Percentiles rank a stretch among this genome's conserved stretches.
Evolutionary conservation across 2,888 invertebrate species (phyloP).

Genomic region (Baronia brevicornis): DNA sequence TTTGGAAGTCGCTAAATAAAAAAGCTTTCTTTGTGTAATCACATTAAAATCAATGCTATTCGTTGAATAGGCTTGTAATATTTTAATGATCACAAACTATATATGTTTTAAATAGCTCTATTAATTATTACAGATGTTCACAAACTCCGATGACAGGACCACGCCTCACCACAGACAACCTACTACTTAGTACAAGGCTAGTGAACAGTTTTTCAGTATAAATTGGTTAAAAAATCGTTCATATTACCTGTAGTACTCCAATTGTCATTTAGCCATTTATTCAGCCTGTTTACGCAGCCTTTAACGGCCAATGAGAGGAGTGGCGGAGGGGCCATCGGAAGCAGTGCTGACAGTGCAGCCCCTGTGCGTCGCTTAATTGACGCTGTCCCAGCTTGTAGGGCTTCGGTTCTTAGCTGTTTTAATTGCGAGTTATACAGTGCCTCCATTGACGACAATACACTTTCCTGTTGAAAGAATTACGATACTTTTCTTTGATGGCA

Average conservation of each 20-base stretch:
- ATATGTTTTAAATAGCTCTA: too few species aligned
- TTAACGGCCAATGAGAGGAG: conserved; percentile 33
- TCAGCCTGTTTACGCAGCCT: conserved; percentile 27
- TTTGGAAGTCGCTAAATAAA: too few species aligned
- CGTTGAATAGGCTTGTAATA: too few species aligned
- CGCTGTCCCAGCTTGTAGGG: conserved; percentile 21
- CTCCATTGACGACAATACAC: conserved; percentile 27
- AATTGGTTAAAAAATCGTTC: too few species aligned
- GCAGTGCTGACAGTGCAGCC: conserved; percentile 39
- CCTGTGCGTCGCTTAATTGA: conserved; percentile 24
- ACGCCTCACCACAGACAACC: too few species aligned
- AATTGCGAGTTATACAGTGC: conserved; percentile 34
- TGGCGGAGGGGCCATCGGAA: conserved; percentile 39
- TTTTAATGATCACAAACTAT: too few species aligned
- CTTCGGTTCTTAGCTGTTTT: conserved; percentile 22
- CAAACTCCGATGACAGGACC: too few species aligned
- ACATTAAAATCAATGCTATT: too few species aligned
- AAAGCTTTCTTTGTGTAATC: too few species aligned
- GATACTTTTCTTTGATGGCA: neutral
- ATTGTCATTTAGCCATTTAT: conserved; percentile 43
- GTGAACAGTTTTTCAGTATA: too few species aligned
- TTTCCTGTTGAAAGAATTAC: conserved; percentile 22
- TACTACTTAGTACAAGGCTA: too few species aligned
- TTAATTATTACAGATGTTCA: too few species aligned
- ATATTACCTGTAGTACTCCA: conserved; percentile 32